phyloP scores from a whole-genome alignment of 2,113 vertebrate species.

The Notarius quadriscutis region DNA sequence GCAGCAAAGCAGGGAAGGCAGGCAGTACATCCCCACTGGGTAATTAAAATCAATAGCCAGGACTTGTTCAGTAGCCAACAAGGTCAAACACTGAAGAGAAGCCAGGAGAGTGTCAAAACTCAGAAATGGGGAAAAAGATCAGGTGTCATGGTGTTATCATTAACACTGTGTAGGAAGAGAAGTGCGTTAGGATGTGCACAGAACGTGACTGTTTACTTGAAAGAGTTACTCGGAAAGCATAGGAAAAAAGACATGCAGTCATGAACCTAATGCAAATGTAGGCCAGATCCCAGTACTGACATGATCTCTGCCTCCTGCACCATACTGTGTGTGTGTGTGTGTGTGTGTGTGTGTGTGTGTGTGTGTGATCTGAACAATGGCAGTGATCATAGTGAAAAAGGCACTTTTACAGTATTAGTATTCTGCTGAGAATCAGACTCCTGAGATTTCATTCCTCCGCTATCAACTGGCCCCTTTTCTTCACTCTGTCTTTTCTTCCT shows the following conservation, averaged over 20 bases:
- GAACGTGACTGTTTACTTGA: neutral
- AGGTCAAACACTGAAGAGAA: constrained; percentile 84
- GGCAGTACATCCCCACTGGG: constrained; percentile 81
- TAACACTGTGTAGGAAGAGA: constrained; percentile 73
- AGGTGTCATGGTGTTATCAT: constrained; percentile 82
- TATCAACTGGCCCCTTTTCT: constrained; percentile 69
- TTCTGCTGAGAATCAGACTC: constrained; percentile 76
- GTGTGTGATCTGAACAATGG: constrained; percentile 32
- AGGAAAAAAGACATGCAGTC: constrained; percentile 16
- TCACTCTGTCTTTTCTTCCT: constrained; percentile 52
- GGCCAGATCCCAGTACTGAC: constrained; percentile 21
- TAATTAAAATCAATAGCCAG: constrained; percentile 98
- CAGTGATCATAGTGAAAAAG: constrained; percentile 32
- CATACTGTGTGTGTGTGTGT: constrained; percentile 17
- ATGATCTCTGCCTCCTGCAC: neutral
- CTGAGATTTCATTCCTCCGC: constrained; percentile 74
- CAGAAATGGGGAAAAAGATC: constrained; percentile 55
- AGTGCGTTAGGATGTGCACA: constrained; percentile 33
- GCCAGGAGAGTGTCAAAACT: constrained; percentile 75
- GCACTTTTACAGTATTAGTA: constrained; percentile 74
- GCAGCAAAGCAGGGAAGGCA: constrained; percentile 83
- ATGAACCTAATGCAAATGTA: constrained; percentile 17
- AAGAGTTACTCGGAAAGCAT: neutral
- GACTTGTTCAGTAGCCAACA: constrained; percentile 84
- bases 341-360: constrained; percentile 46